These are phyloP conservation scores for Tipula unca DNA, from an alignment of 2,888 invertebrate species.

Conservation along the genomic window DNA sequence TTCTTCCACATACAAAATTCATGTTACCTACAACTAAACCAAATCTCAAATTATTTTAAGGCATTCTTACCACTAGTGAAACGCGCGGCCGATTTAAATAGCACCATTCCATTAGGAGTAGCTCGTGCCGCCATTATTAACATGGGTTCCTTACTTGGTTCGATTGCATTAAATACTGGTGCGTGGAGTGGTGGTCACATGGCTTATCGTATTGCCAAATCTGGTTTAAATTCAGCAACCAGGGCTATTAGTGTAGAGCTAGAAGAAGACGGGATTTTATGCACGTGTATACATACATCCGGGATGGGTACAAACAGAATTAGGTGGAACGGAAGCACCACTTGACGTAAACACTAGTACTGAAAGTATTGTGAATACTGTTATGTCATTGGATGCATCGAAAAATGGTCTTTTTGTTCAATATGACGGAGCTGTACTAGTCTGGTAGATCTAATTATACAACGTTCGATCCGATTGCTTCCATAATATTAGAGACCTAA, in stretches of 20 bases:
- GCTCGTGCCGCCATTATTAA: conserved; percentile 68
- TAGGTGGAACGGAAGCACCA: conserved; percentile 77
- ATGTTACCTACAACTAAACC: background rate
- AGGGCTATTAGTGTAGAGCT: conserved; percentile 77
- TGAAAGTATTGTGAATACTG: conserved; percentile 53
- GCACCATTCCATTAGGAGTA: conserved; percentile 48
- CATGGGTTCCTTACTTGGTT: conserved; percentile 74
- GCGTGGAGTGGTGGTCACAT: conserved; percentile 60
- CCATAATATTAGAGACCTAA: no score
- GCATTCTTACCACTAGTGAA: conserved; percentile 62
- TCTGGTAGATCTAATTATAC: conserved; percentile 50
- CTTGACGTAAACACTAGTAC: conserved; percentile 62
- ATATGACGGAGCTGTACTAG: conserved; percentile 62
- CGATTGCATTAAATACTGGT: conserved; percentile 38
- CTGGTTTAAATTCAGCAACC: conserved; percentile 78
- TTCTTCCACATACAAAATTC: no score
- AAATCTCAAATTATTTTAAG: conserved; percentile 41
- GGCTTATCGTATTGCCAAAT: conserved; percentile 80
- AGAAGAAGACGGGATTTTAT: conserved; percentile 63
- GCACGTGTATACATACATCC: conserved; percentile 72
- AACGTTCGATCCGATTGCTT: no score
- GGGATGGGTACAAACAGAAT: conserved; percentile 85
- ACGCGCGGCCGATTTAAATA: conserved; percentile 53
- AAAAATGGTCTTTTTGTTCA: conserved; percentile 72
- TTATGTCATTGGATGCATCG: conserved; percentile 51